These are phyloP conservation scores for Hyppa rectilinea DNA, from an alignment of 2,888 invertebrate genomes.

Conservation along the genomic window DNA sequence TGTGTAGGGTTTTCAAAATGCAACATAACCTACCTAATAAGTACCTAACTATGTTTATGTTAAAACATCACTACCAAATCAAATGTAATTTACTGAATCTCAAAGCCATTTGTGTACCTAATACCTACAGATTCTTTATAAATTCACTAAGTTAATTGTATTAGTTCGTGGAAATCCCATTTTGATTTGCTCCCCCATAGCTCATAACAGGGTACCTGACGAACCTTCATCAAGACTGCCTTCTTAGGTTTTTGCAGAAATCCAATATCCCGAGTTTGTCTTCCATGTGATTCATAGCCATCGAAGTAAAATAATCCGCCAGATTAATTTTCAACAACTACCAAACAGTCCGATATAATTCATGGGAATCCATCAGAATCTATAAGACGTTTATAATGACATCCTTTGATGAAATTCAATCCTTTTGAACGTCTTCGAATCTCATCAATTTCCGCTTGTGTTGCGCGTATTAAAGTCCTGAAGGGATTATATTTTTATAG, in stretches of 20 bases:
- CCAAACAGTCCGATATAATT: slow-evolving; percentile 80
- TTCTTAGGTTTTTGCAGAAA: slow-evolving; percentile 27
- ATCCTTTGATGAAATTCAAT: slow-evolving; percentile 84
- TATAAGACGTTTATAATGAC: slow-evolving; percentile 77
- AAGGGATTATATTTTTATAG: slow-evolving; percentile 88
- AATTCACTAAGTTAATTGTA: neutral
- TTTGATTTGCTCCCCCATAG: neutral
- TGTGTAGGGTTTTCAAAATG: slow-evolving; percentile 4
- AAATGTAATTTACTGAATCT: neutral
- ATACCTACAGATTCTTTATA: neutral
- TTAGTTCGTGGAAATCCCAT: neutral
- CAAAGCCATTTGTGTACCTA: neutral
- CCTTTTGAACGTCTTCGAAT: slow-evolving; percentile 81
- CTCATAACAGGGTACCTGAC: neutral
- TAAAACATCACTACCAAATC: neutral
- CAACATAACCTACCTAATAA: neutral
- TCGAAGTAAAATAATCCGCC: slow-evolving; percentile 83
- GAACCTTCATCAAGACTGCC: neutral
- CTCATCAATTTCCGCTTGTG: slow-evolving; percentile 72
- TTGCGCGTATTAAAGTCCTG: slow-evolving; percentile 74
- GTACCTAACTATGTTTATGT: neutral
- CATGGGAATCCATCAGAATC: slow-evolving; percentile 81
- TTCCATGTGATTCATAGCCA: slow-evolving; percentile 59
- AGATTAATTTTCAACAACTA: slow-evolving; percentile 82
- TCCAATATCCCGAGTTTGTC: slow-evolving; percentile 43